Conservation (phyloP, 2,113 vertebrate species). For the Pseudorectes ferrugineus region DNA sequence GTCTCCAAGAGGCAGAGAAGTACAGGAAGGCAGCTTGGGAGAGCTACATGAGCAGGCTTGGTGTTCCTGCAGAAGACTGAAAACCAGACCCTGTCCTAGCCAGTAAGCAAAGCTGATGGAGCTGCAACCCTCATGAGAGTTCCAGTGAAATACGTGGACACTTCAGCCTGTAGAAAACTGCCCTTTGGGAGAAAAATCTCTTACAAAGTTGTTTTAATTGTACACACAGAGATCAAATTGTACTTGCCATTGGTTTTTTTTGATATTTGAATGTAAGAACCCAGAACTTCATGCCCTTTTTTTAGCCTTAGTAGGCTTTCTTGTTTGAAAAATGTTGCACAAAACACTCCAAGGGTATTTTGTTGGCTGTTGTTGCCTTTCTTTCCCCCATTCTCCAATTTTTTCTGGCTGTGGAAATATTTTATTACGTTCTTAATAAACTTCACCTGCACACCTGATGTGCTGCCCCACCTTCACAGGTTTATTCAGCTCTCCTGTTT, state of each 20-base stretch:
- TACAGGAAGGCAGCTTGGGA: conserved; percentile 89
- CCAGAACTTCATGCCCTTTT: neutral
- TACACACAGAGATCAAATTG: neutral
- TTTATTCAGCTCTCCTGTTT: neutral
- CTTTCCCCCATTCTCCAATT: neutral
- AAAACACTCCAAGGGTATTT: neutral
- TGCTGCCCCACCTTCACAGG: neutral
- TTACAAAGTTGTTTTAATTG: neutral
- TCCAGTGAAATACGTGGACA: neutral
- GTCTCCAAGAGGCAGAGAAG: conserved; percentile 76
- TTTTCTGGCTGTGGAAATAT: neutral
- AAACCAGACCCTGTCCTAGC: neutral
- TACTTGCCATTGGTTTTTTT: neutral
- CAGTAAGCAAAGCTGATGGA: neutral
- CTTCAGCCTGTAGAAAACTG: neutral
- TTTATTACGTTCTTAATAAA: neutral
- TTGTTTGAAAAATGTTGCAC: neutral
- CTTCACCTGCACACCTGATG: neutral
- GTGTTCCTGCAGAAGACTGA: neutral
- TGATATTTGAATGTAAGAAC: neutral
- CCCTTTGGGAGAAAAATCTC: neutral
- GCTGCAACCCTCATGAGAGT: neutral
- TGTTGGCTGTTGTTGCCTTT: neutral
- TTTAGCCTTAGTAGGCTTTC: neutral
- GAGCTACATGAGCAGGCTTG: conserved; percentile 79